phyloP scores from a whole-genome alignment of 2,888 invertebrate species.

The Sarcophaga rosellei region DNA sequence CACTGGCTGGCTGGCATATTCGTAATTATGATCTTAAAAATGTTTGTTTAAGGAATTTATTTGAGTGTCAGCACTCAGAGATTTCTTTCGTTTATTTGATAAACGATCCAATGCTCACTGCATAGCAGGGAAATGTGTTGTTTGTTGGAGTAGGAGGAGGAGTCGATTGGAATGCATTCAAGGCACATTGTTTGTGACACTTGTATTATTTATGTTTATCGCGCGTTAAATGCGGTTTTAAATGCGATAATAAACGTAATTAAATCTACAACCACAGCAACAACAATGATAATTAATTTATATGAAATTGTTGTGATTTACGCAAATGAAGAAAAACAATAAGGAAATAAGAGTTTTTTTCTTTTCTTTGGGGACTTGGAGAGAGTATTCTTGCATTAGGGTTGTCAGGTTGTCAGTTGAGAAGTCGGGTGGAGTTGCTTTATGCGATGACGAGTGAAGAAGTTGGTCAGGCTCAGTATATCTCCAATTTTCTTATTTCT shows the following conservation, averaged over 20 bases:
- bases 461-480: no score
- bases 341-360: not conserved
- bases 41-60: constrained; percentile 60
- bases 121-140: not conserved
- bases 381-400: not conserved
- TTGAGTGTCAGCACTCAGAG: constrained; percentile 58
- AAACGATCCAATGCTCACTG: constrained; percentile 43
- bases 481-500: no score
- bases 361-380: not conserved
- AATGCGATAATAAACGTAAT: constrained; percentile 79
- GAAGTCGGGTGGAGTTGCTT: no score
- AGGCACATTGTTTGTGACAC: constrained; percentile 75
- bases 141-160: constrained; percentile 13
- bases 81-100: constrained; percentile 49
- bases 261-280: constrained; percentile 71
- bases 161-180: constrained; percentile 69
- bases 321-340: constrained; percentile 56
- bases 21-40: constrained; percentile 54
- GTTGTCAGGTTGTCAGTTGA: no score
- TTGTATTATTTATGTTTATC: constrained; percentile 79
- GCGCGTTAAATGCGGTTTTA: constrained; percentile 79
- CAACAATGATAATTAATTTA: constrained; percentile 75
- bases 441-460: no score
- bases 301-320: constrained; percentile 75
- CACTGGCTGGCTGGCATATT: not conserved